Conservation (phyloP, 1,140 invertebrate genomes). For the Ceratitis capitata region DNA sequence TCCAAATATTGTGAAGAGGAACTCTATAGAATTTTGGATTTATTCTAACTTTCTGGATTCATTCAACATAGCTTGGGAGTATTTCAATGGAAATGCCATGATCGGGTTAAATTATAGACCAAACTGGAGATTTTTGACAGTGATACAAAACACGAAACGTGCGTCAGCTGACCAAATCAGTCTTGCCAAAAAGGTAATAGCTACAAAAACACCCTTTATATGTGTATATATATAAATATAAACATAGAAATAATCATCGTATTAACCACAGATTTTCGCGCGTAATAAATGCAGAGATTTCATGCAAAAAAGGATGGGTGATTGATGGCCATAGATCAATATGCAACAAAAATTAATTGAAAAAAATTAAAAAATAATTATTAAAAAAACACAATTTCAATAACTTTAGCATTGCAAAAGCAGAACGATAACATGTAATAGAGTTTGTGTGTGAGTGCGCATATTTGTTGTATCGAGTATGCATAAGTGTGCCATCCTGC, state of each 20-base stretch:
- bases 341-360: background rate
- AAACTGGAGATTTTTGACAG: too few species aligned
- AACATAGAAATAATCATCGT: background rate
- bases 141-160: too few species aligned
- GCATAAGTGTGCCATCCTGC: background rate
- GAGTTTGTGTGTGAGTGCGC: background rate
- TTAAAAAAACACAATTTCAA: background rate
- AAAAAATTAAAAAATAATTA: background rate
- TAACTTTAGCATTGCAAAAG: background rate
- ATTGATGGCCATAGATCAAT: background rate
- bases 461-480: background rate
- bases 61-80: too few species aligned
- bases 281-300: background rate
- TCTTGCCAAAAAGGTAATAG: too few species aligned
- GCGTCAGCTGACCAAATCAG: too few species aligned
- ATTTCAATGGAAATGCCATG: too few species aligned
- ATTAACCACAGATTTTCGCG: background rate
- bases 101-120: too few species aligned
- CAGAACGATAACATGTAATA: background rate
- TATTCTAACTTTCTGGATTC: too few species aligned
- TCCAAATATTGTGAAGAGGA: too few species aligned
- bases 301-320: background rate
- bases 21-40: too few species aligned
- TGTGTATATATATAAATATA: too few species aligned
- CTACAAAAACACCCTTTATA: too few species aligned